Percentiles rank a stretch among this genome's conserved stretches.
Evolutionary conservation across 2,797 vertebrate genomes (phyloP).

Genomic region (Silurus lanzhouensis): DNA sequence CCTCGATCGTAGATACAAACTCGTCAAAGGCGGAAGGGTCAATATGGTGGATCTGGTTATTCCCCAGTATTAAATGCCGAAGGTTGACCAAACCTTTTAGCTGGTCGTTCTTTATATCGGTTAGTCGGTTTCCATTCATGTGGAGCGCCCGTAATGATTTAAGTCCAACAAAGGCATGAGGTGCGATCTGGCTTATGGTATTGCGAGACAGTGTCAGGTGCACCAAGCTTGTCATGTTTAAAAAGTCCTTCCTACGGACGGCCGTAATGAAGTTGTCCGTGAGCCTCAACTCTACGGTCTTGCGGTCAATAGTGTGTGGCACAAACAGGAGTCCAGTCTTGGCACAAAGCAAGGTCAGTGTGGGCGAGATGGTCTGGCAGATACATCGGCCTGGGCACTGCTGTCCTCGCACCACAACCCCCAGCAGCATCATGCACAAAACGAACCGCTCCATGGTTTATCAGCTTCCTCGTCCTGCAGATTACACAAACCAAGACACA

Average conservation of each 20-base stretch:
- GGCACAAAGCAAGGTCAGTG: slow-evolving; percentile 90
- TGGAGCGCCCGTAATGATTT: slow-evolving; percentile 87
- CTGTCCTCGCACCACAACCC: slow-evolving; percentile 76
- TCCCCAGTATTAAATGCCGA: slow-evolving; percentile 90
- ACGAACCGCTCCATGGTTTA: slow-evolving; percentile 81
- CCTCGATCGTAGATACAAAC: slow-evolving; percentile 90
- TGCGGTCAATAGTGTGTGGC: slow-evolving; percentile 89
- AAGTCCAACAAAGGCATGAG: slow-evolving; percentile 86
- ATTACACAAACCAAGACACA: slow-evolving; percentile 52
- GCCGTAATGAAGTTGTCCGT: slow-evolving; percentile 96
- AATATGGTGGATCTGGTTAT: slow-evolving; percentile 91
- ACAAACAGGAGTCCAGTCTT: slow-evolving; percentile 94
- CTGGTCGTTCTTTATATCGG: slow-evolving; percentile 80
- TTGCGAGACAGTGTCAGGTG: slow-evolving; percentile 94
- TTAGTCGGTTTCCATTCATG: slow-evolving; percentile 92
- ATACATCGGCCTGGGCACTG: slow-evolving; percentile 93
- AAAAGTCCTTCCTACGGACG: slow-evolving; percentile 87
- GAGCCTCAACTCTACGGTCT: slow-evolving; percentile 90
- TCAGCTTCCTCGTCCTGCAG: slow-evolving; percentile 70
- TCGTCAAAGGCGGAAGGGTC: slow-evolving; percentile 83
- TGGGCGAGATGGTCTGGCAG: slow-evolving; percentile 92
- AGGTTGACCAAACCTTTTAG: slow-evolving; percentile 88
- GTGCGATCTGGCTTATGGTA: slow-evolving; percentile 89
- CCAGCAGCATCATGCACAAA: slow-evolving; percentile 82
- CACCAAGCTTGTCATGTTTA: slow-evolving; percentile 95